Percentiles rank a stretch among this genome's conserved stretches.
Evolutionary conservation across 2,888 invertebrate genomes (phyloP).

Genomic region (Nomada flava): DNA sequence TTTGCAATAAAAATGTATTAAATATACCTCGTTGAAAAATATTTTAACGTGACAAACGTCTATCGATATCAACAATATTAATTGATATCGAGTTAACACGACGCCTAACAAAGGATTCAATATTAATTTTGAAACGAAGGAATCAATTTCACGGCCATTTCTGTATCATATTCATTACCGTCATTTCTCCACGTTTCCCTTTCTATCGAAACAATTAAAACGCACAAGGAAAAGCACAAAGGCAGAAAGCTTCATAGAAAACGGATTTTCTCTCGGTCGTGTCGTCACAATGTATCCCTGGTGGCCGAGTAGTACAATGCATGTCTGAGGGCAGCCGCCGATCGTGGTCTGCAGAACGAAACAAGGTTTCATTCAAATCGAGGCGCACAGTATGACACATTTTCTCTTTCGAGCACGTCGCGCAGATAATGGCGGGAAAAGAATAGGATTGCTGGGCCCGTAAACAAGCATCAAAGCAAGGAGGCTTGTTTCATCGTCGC

Average conservation of each 20-base stretch:
- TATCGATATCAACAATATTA: no score
- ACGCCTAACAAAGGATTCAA: no score
- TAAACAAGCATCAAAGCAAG: conserved; percentile 60
- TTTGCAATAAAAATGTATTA: no score
- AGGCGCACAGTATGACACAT: conserved; percentile 21
- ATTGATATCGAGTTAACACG: no score
- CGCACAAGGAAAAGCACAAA: neutral
- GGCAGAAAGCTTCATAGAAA: neutral
- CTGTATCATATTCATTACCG: no score
- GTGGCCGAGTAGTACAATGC: conserved; percentile 2
- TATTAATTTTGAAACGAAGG: no score
- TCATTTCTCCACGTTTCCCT: neutral
- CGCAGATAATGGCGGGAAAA: conserved; percentile 29
- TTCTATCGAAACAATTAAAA: neutral
- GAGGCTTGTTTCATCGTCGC: conserved; percentile 34
- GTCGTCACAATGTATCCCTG: no score
- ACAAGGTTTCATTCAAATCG: conserved; percentile 42
- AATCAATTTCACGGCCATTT: no score
- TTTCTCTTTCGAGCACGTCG: conserved; percentile 21
- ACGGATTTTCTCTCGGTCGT: no score
- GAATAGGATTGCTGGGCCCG: conserved; percentile 35
- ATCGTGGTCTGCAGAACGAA: neutral
- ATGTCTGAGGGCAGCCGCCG: neutral
- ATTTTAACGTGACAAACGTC: no score
- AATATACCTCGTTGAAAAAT: no score